phyloP scores from a whole-genome alignment of 1,140 invertebrate species.

The Drosophila obscura region DNA sequence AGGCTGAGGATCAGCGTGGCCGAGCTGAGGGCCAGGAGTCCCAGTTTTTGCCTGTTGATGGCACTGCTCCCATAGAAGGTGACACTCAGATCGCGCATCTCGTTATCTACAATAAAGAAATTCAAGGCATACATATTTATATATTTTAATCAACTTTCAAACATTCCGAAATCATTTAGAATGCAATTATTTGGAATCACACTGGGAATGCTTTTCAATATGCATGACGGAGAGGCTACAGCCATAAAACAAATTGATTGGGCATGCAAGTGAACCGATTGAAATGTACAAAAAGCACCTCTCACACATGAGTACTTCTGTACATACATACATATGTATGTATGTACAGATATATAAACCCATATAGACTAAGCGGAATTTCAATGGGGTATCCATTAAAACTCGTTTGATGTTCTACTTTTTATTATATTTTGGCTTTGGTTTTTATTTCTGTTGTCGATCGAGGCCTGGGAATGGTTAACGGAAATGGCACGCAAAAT shows the following conservation, averaged over 20 bases:
- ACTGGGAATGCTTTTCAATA: constrained; percentile 35
- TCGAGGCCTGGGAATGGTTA: constrained; percentile 17
- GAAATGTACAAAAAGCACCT: constrained; percentile 21
- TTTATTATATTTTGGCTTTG: constrained; percentile 6
- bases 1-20: constrained; percentile 59
- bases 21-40: constrained; percentile 57
- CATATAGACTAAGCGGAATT: constrained; percentile 19
- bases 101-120: constrained; percentile 70
- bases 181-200: constrained; percentile 2
- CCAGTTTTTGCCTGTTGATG: constrained; percentile 66
- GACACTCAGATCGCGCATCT: constrained; percentile 82
- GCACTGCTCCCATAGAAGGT: constrained; percentile 82
- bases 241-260: constrained; percentile 49
- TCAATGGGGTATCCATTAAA: constrained; percentile 32
- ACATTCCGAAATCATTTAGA: too few relatives aligned
- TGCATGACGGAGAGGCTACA: constrained; percentile 26
- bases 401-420: constrained; percentile 14
- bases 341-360: not conserved
- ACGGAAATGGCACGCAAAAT: constrained; percentile 59
- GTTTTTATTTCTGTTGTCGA: constrained; percentile 31
- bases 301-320: constrained; percentile 1
- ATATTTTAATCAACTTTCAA: too few relatives aligned
- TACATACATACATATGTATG: not conserved
- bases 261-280: constrained; percentile 51
- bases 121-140: too few relatives aligned